These are phyloP conservation scores for Danio aesculapii DNA, from an alignment of 2,797 vertebrate species.

Conservation along the genomic window DNA sequence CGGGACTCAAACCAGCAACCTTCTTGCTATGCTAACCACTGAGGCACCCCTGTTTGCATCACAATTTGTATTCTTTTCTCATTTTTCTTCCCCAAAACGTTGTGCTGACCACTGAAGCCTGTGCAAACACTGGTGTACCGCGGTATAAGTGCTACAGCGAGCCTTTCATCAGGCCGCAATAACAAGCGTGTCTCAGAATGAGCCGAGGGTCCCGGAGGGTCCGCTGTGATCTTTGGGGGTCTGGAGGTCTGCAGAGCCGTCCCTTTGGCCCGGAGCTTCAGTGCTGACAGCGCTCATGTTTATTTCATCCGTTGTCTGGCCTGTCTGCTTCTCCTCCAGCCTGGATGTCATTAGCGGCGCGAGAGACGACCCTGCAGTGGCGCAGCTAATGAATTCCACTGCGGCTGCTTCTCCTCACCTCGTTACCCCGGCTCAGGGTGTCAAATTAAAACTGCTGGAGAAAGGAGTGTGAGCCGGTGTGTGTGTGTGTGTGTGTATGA, in stretches of 20 bases:
- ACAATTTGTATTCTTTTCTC: too few species aligned
- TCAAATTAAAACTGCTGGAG: constrained; percentile 81
- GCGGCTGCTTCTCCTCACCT: constrained; percentile 84
- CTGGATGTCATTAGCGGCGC: constrained; percentile 92
- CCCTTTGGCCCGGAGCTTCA: constrained; percentile 73
- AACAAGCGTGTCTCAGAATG: constrained; percentile 63
- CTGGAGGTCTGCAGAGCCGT: constrained; percentile 77
- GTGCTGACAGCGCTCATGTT: constrained; percentile 93
- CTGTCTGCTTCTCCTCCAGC: constrained; percentile 91
- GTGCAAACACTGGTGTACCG: background rate
- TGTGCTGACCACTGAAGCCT: background rate
- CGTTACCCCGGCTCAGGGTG: constrained; percentile 84
- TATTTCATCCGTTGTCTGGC: constrained; percentile 91
- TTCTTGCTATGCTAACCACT: too few species aligned
- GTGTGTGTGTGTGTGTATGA: constrained; percentile 37
- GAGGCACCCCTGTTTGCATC: too few species aligned
- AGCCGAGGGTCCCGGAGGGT: constrained; percentile 67
- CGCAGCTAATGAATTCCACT: constrained; percentile 95
- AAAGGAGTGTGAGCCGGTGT: constrained; percentile 48
- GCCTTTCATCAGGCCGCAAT: constrained; percentile 60
- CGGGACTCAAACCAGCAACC: too few species aligned
- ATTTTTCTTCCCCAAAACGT: background rate
- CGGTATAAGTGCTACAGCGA: background rate
- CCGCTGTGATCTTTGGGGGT: constrained; percentile 72
- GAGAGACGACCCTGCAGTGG: constrained; percentile 90